These are phyloP conservation scores for Bombylius major DNA, from an alignment of 2,888 invertebrate genomes.

Conservation along the genomic window DNA sequence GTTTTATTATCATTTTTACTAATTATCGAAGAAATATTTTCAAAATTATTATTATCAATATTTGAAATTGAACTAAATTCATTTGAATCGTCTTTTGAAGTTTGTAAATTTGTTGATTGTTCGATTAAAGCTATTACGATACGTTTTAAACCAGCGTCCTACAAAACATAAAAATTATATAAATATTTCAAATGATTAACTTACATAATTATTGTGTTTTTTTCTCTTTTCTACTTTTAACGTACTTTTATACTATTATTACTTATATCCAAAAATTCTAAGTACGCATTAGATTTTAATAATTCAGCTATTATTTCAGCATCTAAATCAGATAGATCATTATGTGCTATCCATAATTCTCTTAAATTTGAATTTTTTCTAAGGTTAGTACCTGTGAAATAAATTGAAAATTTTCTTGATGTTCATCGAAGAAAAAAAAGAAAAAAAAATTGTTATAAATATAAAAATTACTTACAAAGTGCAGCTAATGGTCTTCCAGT, in stretches of 20 bases:
- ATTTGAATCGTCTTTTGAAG: neutral
- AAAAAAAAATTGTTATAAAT: neutral
- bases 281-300: slow-evolving; percentile 56
- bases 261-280: slow-evolving; percentile 73
- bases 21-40: no score
- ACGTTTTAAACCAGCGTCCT: slow-evolving; percentile 51
- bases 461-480: slow-evolving; percentile 43
- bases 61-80: neutral
- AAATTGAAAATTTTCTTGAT: neutral
- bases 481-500: slow-evolving; percentile 61
- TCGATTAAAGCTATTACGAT: slow-evolving; percentile 61
- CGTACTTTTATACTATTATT: slow-evolving; percentile 47
- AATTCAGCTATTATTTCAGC: slow-evolving; percentile 65
- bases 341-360: slow-evolving; percentile 75
- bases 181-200: neutral
- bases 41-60: neutral
- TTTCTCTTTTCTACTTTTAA: neutral
- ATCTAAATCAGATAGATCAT: slow-evolving; percentile 58
- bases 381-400: slow-evolving; percentile 54
- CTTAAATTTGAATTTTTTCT: slow-evolving; percentile 62
- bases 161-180: slow-evolving; percentile 16
- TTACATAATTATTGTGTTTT: neutral
- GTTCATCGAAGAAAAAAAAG: neutral
- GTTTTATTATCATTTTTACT: no score
- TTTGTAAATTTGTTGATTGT: slow-evolving; percentile 40